Conservation (phyloP, 1,140 invertebrate species). For the Drosophila funebris region DNA sequence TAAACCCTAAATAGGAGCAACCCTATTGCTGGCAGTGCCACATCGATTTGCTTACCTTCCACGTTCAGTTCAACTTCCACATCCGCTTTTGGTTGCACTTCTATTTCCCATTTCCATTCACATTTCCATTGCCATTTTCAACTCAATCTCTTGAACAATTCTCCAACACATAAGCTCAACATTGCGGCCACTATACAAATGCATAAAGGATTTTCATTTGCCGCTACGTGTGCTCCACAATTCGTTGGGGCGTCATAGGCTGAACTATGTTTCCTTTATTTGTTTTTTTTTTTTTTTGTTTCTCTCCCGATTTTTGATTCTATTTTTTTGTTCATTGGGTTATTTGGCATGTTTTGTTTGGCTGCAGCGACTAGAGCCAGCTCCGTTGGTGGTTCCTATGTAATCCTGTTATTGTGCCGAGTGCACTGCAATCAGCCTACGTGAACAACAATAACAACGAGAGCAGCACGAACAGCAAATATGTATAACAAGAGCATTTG, state of each 20-base stretch:
- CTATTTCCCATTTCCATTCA: slow-evolving; percentile 22
- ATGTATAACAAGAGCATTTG: slow-evolving; percentile 16
- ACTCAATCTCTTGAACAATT: slow-evolving; percentile 39
- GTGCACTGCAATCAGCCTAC: slow-evolving; percentile 62
- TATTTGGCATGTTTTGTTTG: slow-evolving; percentile 50
- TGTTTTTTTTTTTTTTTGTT: background rate
- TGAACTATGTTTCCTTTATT: background rate
- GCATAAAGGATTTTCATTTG: slow-evolving; percentile 64
- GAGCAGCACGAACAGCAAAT: background rate
- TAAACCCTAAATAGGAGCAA: background rate
- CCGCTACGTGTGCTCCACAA: slow-evolving; percentile 30
- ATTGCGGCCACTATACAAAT: slow-evolving; percentile 48
- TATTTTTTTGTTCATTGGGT: background rate
- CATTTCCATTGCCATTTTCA: slow-evolving; percentile 1
- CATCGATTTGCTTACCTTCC: background rate
- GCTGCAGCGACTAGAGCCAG: slow-evolving; percentile 6
- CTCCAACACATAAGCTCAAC: slow-evolving; percentile 27
- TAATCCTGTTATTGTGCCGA: slow-evolving; percentile 73
- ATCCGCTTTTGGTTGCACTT: background rate
- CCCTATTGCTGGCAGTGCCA: background rate
- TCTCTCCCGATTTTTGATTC: background rate
- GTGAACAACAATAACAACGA: slow-evolving; percentile 44
- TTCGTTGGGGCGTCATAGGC: slow-evolving; percentile 24
- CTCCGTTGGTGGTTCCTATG: slow-evolving; percentile 24
- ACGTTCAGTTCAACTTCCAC: background rate